Evolutionary conservation across 1,140 invertebrate species (phyloP).

Genomic region (Philopotamus ludificatus): DNA sequence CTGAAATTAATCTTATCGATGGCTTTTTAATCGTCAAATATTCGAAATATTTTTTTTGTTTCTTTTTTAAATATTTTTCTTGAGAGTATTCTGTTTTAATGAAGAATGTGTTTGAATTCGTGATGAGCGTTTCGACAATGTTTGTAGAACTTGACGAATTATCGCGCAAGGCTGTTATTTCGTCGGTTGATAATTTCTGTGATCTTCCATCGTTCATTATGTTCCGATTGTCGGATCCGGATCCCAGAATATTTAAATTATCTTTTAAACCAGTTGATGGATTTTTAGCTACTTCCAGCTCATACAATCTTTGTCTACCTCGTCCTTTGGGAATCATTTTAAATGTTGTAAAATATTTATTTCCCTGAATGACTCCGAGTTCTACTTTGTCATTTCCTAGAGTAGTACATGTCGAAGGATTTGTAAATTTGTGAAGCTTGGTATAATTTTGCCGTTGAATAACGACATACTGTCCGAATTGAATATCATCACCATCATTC

Average conservation of each 20-base stretch:
- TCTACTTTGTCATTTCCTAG: constrained; percentile 73
- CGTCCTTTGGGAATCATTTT: constrained; percentile 68
- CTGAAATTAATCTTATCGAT: constrained; percentile 69
- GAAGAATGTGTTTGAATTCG: constrained; percentile 84
- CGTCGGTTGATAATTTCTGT: constrained; percentile 78
- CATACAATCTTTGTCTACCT: constrained; percentile 58
- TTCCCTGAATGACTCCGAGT: constrained; percentile 67
- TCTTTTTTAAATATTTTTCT: constrained; percentile 93
- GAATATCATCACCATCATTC: constrained; percentile 47
- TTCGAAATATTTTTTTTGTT: constrained; percentile 87
- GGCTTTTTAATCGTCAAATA: constrained; percentile 74
- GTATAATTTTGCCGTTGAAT: constrained; percentile 74
- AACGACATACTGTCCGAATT: constrained; percentile 68
- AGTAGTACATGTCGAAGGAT: constrained; percentile 59
- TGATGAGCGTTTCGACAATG: constrained; percentile 83
- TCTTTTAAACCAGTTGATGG: constrained; percentile 53
- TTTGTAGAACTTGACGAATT: constrained; percentile 74
- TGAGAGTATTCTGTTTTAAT: constrained; percentile 90
- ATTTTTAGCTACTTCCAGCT: constrained; percentile 58
- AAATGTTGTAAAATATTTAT: constrained; percentile 75
- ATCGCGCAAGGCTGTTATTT: constrained; percentile 76
- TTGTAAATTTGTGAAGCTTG: constrained; percentile 71
- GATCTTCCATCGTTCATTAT: constrained; percentile 83
- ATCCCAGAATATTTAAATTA: constrained; percentile 57
- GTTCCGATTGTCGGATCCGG: constrained; percentile 78